Conservation (phyloP, 2,888 invertebrate genomes). For the Eristalinus aeneus region DNA sequence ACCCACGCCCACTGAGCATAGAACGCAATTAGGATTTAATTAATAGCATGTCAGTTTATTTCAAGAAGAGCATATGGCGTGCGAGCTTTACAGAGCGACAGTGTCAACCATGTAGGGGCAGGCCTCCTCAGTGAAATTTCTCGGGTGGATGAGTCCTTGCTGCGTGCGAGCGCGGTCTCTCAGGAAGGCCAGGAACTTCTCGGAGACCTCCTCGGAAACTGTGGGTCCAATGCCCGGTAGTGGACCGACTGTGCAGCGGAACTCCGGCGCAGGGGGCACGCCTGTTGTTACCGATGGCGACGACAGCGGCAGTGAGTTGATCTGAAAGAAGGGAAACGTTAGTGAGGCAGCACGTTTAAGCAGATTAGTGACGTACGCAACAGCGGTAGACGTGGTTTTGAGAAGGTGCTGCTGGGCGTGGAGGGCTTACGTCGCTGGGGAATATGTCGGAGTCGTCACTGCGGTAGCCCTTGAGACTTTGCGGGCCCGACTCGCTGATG, state of each 20-base stretch:
- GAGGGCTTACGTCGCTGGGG: not conserved
- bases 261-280: slow-evolving; percentile 45
- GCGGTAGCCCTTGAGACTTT: not conserved
- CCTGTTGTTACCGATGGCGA: no score
- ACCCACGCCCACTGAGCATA: not conserved
- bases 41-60: slow-evolving; percentile 65
- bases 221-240: slow-evolving; percentile 84
- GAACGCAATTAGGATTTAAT: slow-evolving; percentile 65
- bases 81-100: not conserved
- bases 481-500: not conserved
- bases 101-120: slow-evolving; percentile 73
- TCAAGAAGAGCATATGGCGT: slow-evolving; percentile 31
- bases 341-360: not conserved
- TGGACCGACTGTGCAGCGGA: slow-evolving; percentile 78
- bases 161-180: slow-evolving; percentile 69
- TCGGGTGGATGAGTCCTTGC: slow-evolving; percentile 72
- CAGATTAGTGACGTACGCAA: slow-evolving; percentile 38
- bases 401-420: not conserved
- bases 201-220: slow-evolving; percentile 82
- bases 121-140: slow-evolving; percentile 72
- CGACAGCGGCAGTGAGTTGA: slow-evolving; percentile 1
- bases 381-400: slow-evolving; percentile 26
- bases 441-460: not conserved
- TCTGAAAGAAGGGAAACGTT: slow-evolving; percentile 15
- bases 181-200: slow-evolving; percentile 82